Percentiles rank a stretch among this genome's conserved stretches.
Conservation (phyloP, 2,113 vertebrate species). For the Anseranas semipalmata region DNA sequence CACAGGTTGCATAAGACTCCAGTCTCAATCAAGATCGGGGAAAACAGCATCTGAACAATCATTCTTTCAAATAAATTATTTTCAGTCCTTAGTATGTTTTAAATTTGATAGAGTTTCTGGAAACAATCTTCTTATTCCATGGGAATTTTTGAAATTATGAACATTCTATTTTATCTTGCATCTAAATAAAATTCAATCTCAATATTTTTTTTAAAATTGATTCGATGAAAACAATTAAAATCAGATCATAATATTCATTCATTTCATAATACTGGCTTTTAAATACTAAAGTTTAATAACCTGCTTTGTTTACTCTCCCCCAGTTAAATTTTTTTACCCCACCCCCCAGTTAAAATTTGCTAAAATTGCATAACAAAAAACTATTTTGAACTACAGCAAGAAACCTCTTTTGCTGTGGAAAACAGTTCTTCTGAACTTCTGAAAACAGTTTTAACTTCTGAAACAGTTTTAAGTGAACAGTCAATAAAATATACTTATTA, state of each 20-base stretch:
- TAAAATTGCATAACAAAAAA: neutral
- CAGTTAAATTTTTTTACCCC: too few relatives aligned
- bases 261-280: neutral
- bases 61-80: neutral
- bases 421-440: too few relatives aligned
- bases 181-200: neutral
- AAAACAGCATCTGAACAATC: neutral
- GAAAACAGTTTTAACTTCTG: too few relatives aligned
- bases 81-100: neutral
- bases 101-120: neutral
- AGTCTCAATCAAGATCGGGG: neutral
- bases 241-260: neutral
- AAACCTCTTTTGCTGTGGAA: too few relatives aligned
- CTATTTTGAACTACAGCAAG: neutral
- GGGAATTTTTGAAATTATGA: neutral
- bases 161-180: neutral
- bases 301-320: too few relatives aligned
- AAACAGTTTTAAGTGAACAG: neutral
- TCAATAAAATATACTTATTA: neutral
- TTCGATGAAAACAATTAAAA: neutral
- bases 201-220: neutral
- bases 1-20: neutral
- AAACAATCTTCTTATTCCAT: neutral
- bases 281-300: neutral
- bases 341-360: fast-evolving